Evolutionary conservation across 1,140 invertebrate species (phyloP).

Genomic region (Augochlora pura): DNA sequence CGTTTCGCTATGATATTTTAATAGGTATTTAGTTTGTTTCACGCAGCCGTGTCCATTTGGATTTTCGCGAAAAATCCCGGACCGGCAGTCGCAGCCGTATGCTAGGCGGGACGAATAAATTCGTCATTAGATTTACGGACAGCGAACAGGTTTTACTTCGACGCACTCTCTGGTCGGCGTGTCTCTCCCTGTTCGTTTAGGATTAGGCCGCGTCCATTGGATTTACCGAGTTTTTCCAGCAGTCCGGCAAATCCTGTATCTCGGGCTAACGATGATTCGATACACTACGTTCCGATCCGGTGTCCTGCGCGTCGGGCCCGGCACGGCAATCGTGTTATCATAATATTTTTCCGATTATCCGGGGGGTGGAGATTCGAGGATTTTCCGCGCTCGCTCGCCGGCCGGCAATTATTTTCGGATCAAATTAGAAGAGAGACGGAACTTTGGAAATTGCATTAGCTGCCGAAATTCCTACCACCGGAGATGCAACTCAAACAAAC

Average conservation of each 20-base stretch:
- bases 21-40: constrained; percentile 58
- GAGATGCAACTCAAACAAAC: background rate
- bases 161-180: constrained; percentile 1
- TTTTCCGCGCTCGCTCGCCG: background rate
- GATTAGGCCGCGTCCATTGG: constrained; percentile 64
- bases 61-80: constrained; percentile 43
- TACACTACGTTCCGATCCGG: constrained; percentile 45
- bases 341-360: constrained; percentile 74
- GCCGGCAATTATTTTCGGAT: constrained; percentile 15
- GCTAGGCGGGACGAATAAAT: constrained; percentile 58
- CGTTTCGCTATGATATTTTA: constrained; percentile 54
- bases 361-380: background rate
- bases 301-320: constrained; percentile 31
- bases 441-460: background rate
- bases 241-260: constrained; percentile 70
- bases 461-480: background rate
- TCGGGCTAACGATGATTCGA: constrained; percentile 76
- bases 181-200: constrained; percentile 55
- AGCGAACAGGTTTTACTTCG: constrained; percentile 45
- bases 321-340: constrained; percentile 72
- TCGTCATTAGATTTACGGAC: constrained; percentile 63
- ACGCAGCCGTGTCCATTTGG: constrained; percentile 1
- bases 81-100: background rate
- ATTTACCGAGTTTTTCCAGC: constrained; percentile 63
- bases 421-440: background rate